phyloP scores from a whole-genome alignment of 1,140 invertebrate species.

The Trypoxylus dichotomus region DNA sequence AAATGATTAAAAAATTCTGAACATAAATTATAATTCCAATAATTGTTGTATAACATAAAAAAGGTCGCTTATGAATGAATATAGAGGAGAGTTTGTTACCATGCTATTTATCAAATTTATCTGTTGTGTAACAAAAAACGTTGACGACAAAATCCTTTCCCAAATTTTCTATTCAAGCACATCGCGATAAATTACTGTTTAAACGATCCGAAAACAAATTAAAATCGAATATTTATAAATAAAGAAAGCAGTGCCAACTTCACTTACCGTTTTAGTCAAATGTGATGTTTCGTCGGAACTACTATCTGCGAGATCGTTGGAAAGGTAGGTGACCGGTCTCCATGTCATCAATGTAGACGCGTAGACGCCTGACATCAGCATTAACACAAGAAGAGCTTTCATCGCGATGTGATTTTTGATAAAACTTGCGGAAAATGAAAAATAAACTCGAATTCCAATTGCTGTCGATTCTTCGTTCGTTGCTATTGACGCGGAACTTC shows the following conservation, averaged over 20 bases:
- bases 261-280: neutral
- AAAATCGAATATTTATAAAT: neutral
- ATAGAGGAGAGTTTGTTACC: too few relatives aligned
- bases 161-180: too few relatives aligned
- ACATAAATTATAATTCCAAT: too few relatives aligned
- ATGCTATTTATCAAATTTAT: too few relatives aligned
- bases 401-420: neutral
- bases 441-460: neutral
- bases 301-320: neutral
- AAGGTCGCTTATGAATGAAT: too few relatives aligned
- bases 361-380: neutral
- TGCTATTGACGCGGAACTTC: neutral
- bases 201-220: neutral
- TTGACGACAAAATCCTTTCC: too few relatives aligned
- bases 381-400: constrained; percentile 8
- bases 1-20: too few relatives aligned
- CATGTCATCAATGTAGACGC: neutral
- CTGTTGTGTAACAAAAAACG: too few relatives aligned
- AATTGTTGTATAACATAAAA: too few relatives aligned
- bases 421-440: neutral
- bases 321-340: neutral
- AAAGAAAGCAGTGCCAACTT: neutral
- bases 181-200: too few relatives aligned
- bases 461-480: neutral
- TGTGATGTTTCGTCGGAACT: neutral